Conservation (phyloP, 53 echinoderm and acorn worm species). For the Arbacia lixula region DNA sequence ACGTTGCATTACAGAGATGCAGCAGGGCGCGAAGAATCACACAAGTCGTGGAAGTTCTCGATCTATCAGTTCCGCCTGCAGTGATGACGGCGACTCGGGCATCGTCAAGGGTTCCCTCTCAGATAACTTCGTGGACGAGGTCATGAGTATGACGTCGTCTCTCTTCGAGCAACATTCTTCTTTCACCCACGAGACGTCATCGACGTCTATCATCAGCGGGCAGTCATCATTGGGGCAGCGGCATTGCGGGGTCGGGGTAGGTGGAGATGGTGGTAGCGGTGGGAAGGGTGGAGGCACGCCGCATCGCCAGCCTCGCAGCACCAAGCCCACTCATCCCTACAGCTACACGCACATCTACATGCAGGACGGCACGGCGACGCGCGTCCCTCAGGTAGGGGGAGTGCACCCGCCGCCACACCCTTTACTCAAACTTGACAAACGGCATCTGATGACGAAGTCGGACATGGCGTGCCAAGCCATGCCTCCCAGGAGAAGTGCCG, state of each 20-base stretch:
- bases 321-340: constrained; percentile 48
- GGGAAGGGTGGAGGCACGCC: too few species aligned
- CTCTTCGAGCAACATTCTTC: constrained; percentile 19
- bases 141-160: constrained; percentile 47
- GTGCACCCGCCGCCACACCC: background rate
- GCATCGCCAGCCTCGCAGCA: background rate
- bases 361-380: background rate
- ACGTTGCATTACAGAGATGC: constrained; percentile 40
- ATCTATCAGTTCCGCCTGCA: constrained; percentile 53
- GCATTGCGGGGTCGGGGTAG: background rate
- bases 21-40: constrained; percentile 13
- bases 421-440: background rate
- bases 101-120: constrained; percentile 65
- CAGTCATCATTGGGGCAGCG: too few species aligned
- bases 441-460: background rate
- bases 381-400: background rate
- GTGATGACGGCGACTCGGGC: constrained; percentile 62
- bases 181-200: background rate
- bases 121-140: constrained; percentile 58
- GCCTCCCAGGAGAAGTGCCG: too few species aligned
- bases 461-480: background rate
- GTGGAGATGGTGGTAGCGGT: background rate
- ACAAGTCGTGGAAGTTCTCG: constrained; percentile 63
- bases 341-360: constrained; percentile 52
- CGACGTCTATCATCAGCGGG: background rate